Base-by-base conservation (phyloP, 2,888 invertebrate species). In the Cryptus viduatorius region DNA sequence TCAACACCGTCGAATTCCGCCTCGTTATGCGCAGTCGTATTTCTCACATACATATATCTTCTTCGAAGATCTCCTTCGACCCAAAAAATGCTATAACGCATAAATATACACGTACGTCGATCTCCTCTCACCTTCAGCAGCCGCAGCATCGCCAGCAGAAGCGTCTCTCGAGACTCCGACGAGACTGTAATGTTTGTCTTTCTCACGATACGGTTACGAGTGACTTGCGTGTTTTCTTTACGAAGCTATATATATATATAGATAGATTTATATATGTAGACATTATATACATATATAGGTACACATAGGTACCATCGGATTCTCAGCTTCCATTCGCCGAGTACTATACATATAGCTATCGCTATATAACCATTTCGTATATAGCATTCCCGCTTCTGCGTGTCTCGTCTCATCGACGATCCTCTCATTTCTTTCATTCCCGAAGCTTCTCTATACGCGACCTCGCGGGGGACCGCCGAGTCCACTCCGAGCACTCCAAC, bases 191-290 rank as follows among this genome's bases (percentile, higher is more conserved):
- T 92, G 91, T 92, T 92, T 92, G 92, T 91, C 89, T 92, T 92
- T 92, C 92, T 92, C 92, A 92, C 92, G 92, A 92, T 92, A 91
- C 90, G 92, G 92, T 92, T 90, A 92, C 92, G 89, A 89, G 89
- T 92, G 92, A 92, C 92, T 92, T 92, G 92, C 92, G 91, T 89
- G 88, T 85, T 85, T 85, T 69, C 82, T 82, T 75, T 76, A 61
- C 48, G 24, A 16, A 14, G 59, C 31, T 59, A 56, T 59, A 29
- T 19, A 53, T 64, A 46, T 64, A 46, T 50, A n/a, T 44, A 69
- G 16, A 29, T 50, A 69, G 16, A 14, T 69, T 44, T 72, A 44
- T 72, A 42, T 75, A n/a, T 48, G 31, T 44, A 81, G 72, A 16
- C 46, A 75, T 73, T n/a, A 42, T 64, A 64, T 42, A 67, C 37